Evolutionary conservation across 2,113 vertebrate genomes (phyloP), one percentile per base, ranked within the genome.

Genomic region (Shinisaurus crocodilurus): DNA sequence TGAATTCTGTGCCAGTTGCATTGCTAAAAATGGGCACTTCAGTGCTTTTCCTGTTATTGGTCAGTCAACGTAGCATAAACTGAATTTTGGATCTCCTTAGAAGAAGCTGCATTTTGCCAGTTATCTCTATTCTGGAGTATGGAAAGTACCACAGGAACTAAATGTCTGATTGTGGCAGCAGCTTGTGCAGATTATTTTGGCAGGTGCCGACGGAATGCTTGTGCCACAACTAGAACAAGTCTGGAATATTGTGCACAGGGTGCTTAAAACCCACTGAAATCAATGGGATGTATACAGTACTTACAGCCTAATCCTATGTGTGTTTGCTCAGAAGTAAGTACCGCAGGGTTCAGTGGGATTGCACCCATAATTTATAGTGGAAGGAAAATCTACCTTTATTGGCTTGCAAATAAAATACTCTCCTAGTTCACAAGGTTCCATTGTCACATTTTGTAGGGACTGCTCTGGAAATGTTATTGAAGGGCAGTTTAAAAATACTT

Each of bases 141-240:
- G 25, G 29, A 76, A 76, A 48, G 34, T 16, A 43, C 32, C n/a
- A 29, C 96, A 99, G 99, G 99, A 99, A 96, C 99, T 99, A 0
- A 99, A 99, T 88, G n/a, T 40, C 5, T 29, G 34, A 15, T 40
- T 43, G 69, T 32, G 57, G 60, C 77, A 40, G 5, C 10, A 23
- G 18, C 7, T 54, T 60, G 6, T 54, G 20, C 60, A 48, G 37
- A 32, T 43, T 27, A 57, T 57, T 13, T 57, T 43, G 32, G 43
- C 43, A 5, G 7, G 27, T 65, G 3, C 23, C 80, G 63, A 40
- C 27, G 2, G 34, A 54, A 40, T 20, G 18, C n/a, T 65, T 54
- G 2, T 88, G 34, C 29, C 80, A 5, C 45, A n/a, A 27, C 45
- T 34, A n/a, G 67, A 37, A 6, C 25, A 18, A 37, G 45, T 23